Conservation (phyloP, 2,888 invertebrate species). For the Eristalinus aeneus region DNA sequence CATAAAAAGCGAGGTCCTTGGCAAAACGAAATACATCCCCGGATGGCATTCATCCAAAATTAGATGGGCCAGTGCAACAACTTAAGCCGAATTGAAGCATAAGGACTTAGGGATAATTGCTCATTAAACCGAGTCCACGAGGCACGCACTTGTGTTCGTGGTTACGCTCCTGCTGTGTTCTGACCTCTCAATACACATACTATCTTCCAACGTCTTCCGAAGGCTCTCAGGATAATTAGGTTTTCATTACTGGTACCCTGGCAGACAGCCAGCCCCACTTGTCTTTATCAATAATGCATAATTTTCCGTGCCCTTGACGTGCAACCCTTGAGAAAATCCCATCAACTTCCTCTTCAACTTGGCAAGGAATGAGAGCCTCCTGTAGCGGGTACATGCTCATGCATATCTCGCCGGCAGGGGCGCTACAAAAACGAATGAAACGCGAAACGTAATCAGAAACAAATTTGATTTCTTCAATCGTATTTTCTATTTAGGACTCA, state of each 20-base stretch:
- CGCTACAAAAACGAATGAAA: conserved; percentile 42
- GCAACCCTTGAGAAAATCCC: conserved; percentile 31
- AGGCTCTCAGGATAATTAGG: conserved; percentile 49
- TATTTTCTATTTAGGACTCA: conserved; percentile 29
- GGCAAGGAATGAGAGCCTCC: neutral
- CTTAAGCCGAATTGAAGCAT: neutral
- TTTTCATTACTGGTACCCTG: conserved; percentile 17
- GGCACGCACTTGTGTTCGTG: neutral
- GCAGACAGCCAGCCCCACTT: conserved; percentile 21
- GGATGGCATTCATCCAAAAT: neutral
- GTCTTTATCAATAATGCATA: conserved; percentile 34
- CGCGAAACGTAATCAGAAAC: conserved; percentile 52
- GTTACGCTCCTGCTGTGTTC: neutral
- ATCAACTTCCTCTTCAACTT: conserved; percentile 18
- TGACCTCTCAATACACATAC: no score
- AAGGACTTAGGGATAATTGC: neutral
- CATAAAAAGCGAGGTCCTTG: neutral
- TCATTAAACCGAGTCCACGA: neutral
- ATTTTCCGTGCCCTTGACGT: conserved; percentile 16
- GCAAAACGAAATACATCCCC: neutral
- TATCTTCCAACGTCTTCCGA: conserved; percentile 28
- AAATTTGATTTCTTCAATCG: conserved; percentile 66
- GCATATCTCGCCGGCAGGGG: neutral
- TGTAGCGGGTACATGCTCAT: neutral
- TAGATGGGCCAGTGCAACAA: neutral